Evolutionary conservation across 1,140 invertebrate genomes (phyloP).

Genomic region (Pseudobourletiella spinata): DNA sequence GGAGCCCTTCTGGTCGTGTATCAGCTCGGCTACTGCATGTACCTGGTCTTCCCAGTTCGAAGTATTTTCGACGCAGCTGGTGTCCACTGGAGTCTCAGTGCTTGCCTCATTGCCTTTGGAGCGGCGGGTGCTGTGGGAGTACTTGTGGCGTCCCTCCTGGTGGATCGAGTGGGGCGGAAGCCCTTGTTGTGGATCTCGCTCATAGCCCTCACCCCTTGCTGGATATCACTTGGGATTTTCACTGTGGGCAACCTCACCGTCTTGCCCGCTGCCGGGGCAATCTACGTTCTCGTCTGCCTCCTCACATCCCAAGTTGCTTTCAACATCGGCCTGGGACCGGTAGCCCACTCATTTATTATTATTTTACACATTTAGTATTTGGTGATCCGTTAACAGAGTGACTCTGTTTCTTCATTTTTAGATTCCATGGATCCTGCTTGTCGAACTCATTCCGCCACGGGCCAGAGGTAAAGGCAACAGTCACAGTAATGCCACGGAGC

Average conservation of each 20-base stretch:
- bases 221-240: neutral
- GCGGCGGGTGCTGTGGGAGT: neutral
- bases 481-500: too few relatives aligned
- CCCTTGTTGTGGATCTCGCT: neutral
- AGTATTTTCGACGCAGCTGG: too few relatives aligned
- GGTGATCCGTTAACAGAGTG: neutral
- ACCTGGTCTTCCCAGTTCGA: too few relatives aligned
- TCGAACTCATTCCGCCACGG: neutral
- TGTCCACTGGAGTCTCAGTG: neutral
- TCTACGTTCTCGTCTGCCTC: neutral
- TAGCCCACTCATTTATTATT: neutral
- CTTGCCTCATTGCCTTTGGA: neutral
- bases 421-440: neutral
- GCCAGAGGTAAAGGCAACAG: neutral
- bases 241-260: neutral
- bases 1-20: neutral
- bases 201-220: neutral
- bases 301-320: neutral
- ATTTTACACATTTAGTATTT: conserved; percentile 37
- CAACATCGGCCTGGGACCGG: neutral
- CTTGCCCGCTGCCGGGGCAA: neutral
- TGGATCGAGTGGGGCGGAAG: neutral
- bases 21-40: neutral
- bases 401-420: neutral
- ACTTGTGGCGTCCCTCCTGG: neutral